Conservation (phyloP, 2,797 vertebrate species). For the Liparis tanakae region DNA sequence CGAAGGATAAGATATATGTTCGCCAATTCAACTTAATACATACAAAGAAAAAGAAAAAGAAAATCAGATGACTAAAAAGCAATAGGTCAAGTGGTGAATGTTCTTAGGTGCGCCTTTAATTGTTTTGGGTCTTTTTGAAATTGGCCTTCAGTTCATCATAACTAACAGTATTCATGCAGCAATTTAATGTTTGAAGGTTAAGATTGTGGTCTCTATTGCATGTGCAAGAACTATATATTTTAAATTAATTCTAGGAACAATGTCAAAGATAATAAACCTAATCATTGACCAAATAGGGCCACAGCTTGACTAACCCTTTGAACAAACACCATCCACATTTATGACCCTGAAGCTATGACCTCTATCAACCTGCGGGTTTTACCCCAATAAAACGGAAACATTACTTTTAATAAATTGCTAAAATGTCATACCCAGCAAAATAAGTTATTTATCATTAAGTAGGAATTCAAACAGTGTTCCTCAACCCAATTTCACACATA, state of each 20-base stretch:
- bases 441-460: background rate
- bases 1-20: no score
- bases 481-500: background rate
- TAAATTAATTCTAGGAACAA: background rate
- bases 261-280: conserved; percentile 13
- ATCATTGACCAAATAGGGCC: background rate
- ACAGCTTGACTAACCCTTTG: background rate
- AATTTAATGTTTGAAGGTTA: background rate
- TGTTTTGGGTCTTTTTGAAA: no score
- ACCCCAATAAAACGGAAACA: background rate
- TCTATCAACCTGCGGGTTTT: background rate
- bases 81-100: no score
- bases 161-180: background rate
- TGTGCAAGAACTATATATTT: background rate
- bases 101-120: no score
- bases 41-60: no score
- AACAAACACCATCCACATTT: conserved; percentile 13
- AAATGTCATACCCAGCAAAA: background rate
- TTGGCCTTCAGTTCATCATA: background rate
- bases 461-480: background rate
- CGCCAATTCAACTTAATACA: no score
- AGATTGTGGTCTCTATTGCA: background rate
- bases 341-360: background rate
- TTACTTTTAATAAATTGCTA: background rate
- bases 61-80: no score